Evolutionary conservation across 2,797 vertebrate genomes (phyloP).

Genomic region (Luscinia luscinia): DNA sequence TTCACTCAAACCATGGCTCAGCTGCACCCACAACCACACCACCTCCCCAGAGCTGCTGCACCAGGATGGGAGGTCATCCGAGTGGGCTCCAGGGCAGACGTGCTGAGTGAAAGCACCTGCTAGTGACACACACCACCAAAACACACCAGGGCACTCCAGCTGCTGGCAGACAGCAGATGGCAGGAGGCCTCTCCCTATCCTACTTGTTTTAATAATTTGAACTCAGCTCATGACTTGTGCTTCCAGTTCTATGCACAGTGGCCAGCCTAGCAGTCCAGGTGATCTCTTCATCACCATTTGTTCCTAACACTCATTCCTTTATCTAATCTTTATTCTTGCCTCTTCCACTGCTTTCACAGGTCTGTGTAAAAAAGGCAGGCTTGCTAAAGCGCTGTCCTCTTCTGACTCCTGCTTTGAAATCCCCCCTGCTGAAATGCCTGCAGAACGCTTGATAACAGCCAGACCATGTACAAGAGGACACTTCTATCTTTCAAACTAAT

Average conservation of each 20-base stretch:
- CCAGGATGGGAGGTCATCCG: not conserved
- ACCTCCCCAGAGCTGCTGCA: not conserved
- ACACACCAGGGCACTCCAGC: not conserved
- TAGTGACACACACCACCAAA: not conserved
- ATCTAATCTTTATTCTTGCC: not conserved
- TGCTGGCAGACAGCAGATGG: not conserved
- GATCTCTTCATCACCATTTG: not conserved
- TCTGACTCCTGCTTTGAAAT: constrained; percentile 12
- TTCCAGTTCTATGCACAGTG: not conserved
- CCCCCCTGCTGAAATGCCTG: constrained; percentile 23
- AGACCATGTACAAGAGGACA: not conserved
- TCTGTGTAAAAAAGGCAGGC: not conserved
- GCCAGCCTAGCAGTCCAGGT: not conserved
- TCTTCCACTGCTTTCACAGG: not conserved
- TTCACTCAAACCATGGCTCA: not conserved
- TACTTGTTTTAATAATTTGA: not conserved
- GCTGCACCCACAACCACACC: not conserved
- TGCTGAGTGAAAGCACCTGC: not conserved
- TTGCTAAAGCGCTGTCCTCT: not conserved
- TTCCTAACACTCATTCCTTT: not conserved
- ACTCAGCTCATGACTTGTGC: not conserved
- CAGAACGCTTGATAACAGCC: not conserved
- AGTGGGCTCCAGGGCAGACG: not conserved
- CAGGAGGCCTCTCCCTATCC: not conserved
- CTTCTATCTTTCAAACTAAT: constrained; percentile 46